Percentiles rank a stretch among this genome's conserved stretches.
Evolutionary conservation across 1,140 invertebrate species (phyloP).

Genomic region (Ceratina australensis): DNA sequence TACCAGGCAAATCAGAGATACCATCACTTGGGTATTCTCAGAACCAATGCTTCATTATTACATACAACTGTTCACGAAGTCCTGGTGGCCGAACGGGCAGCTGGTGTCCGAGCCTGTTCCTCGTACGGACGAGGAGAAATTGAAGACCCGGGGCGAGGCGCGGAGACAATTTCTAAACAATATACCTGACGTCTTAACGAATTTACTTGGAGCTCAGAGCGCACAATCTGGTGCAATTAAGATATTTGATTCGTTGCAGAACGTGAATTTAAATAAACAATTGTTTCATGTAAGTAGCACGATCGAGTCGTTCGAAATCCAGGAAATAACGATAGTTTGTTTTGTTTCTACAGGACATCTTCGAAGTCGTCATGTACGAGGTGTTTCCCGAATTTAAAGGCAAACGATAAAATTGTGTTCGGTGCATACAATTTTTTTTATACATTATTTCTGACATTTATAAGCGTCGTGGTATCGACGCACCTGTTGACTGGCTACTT

Average conservation of each 20-base stretch:
- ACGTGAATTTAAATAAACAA: slow-evolving; percentile 93
- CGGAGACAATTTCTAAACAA: slow-evolving; percentile 85
- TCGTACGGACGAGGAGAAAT: slow-evolving; percentile 86
- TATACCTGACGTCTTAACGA: slow-evolving; percentile 89
- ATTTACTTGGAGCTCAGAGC: slow-evolving; percentile 91
- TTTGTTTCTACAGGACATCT: slow-evolving; percentile 82
- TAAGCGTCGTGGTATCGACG: too few species aligned
- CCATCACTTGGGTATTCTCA: slow-evolving; percentile 91
- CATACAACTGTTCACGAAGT: slow-evolving; percentile 89
- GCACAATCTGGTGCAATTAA: slow-evolving; percentile 90
- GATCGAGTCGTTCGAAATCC: slow-evolving; percentile 28
- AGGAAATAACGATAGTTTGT: slow-evolving; percentile 2
- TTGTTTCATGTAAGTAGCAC: slow-evolving; percentile 90
- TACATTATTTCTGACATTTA: too few species aligned
- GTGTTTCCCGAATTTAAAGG: slow-evolving; percentile 87
- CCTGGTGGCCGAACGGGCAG: slow-evolving; percentile 92
- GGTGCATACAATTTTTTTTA: neutral
- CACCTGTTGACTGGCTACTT: too few species aligned
- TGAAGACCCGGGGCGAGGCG: slow-evolving; percentile 83
- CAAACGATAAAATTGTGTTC: slow-evolving; percentile 7
- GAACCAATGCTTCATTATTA: slow-evolving; percentile 95
- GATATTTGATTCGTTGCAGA: slow-evolving; percentile 92
- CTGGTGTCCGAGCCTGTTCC: slow-evolving; percentile 79
- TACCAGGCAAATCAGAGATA: slow-evolving; percentile 91
- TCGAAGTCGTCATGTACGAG: slow-evolving; percentile 86